Conservation (phyloP, 2,888 invertebrate species). For the Philhelius pedissequus region DNA sequence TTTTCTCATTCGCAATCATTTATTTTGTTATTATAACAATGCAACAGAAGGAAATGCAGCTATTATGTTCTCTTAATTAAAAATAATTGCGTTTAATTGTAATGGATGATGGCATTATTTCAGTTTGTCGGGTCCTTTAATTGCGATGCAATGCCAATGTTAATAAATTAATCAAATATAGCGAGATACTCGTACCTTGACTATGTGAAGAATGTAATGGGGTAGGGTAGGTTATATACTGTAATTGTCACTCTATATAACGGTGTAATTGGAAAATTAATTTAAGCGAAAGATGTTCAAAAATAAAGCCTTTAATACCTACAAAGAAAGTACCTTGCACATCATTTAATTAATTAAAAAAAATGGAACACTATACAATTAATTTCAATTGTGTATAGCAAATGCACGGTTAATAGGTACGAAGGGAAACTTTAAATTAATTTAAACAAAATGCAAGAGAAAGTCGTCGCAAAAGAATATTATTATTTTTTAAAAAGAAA, state of each 20-base stretch:
- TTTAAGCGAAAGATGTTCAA: background rate
- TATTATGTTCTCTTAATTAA: conserved; percentile 33
- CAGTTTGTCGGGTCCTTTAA: conserved; percentile 1
- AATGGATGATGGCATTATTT: conserved; percentile 45
- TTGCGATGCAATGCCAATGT: background rate
- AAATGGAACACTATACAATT: too few species aligned
- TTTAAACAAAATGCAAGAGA: too few species aligned
- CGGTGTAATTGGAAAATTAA: background rate
- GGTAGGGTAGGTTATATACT: too few species aligned
- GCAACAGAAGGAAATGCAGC: background rate
- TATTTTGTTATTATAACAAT: conserved; percentile 17
- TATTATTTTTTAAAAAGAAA: too few species aligned
- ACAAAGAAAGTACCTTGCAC: background rate
- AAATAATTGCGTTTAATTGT: conserved; percentile 59
- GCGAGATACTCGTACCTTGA: too few species aligned
- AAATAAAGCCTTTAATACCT: background rate
- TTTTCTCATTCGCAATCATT: conserved; percentile 25
- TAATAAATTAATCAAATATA: background rate
- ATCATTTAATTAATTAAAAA: background rate
- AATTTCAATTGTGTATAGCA: too few species aligned
- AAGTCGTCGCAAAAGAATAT: too few species aligned
- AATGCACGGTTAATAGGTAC: background rate
- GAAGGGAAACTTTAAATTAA: background rate
- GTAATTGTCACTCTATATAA: too few species aligned
- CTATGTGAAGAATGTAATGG: too few species aligned